A percentile compares a stretch with the other conserved stretches of the same genome.
phyloP scores from a whole-genome alignment of 2,797 vertebrate species.

The Phrynocephalus vlangalii region DNA sequence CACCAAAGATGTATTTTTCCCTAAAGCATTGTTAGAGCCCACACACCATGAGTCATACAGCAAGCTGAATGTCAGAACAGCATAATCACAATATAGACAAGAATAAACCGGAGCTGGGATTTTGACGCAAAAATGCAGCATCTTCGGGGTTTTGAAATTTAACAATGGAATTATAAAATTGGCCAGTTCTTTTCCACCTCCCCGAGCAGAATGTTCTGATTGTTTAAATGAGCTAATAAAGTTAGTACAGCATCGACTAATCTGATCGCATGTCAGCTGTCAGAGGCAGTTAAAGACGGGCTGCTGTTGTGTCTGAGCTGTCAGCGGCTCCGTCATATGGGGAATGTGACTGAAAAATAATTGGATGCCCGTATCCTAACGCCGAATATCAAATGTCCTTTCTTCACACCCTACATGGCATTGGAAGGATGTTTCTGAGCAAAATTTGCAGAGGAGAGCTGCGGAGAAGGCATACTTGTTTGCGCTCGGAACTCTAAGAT shows the following conservation, averaged over 20 bases:
- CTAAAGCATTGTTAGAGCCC: background rate
- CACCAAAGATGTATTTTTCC: no score
- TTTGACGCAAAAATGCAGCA: background rate
- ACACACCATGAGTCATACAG: background rate
- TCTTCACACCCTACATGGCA: background rate
- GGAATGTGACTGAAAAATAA: background rate
- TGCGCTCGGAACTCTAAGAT: background rate
- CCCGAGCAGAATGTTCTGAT: background rate
- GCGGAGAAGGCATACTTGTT: background rate
- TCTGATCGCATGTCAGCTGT: slow-evolving; percentile 7
- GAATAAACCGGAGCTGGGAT: background rate
- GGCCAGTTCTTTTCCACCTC: background rate
- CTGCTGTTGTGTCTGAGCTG: background rate
- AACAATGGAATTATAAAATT: background rate
- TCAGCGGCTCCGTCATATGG: background rate
- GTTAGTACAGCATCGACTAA: slow-evolving; percentile 1
- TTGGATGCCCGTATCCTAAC: background rate
- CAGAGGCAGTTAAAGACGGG: background rate
- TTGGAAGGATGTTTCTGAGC: background rate
- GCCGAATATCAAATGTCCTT: slow-evolving; percentile 18
- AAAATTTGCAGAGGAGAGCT: background rate
- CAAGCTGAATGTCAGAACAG: no score
- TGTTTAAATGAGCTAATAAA: slow-evolving; percentile 12
- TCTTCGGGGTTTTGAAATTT: background rate
- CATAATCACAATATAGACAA: background rate